These are phyloP conservation scores for Dryobotodes eremita DNA, from an alignment of 2,888 invertebrate genomes.

Conservation along the genomic window DNA sequence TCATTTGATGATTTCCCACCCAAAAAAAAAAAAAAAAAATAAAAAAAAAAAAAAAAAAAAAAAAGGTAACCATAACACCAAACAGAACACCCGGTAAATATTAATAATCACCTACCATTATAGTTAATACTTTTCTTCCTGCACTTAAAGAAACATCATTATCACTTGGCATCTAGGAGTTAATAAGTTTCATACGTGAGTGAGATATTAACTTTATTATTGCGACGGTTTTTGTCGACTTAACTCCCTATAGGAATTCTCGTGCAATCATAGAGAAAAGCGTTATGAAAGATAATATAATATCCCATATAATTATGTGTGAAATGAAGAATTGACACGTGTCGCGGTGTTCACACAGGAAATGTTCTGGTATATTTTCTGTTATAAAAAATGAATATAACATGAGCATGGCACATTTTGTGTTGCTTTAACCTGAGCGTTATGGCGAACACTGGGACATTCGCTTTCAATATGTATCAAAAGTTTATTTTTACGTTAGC, in stretches of 20 bases:
- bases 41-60: no score
- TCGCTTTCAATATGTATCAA: no score
- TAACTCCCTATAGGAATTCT: constrained; percentile 1
- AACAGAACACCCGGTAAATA: no score
- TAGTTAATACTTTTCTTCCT: constrained; percentile 34
- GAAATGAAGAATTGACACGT: constrained; percentile 34
- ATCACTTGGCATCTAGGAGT: constrained; percentile 59
- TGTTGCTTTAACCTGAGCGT: no score
- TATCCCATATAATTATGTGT: neutral
- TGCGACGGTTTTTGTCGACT: constrained; percentile 66
- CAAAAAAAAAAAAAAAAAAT: no score
- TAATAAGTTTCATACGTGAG: constrained; percentile 72
- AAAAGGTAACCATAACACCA: no score
- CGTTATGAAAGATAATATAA: constrained; percentile 17
- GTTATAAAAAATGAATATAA: neutral
- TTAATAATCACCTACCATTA: neutral
- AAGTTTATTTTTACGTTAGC: no score
- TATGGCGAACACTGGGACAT: no score
- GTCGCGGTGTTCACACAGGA: neutral
- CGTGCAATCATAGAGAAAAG: constrained; percentile 20
- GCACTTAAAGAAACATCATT: constrained; percentile 53
- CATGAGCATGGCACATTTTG: neutral
- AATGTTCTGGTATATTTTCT: neutral
- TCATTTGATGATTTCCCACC: no score
- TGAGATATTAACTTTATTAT: constrained; percentile 66